Percentiles rank a stretch among this genome's conserved stretches.
These are phyloP conservation scores for Punctoribates punctum DNA, from an alignment of 2,888 invertebrate genomes.

Conservation along the genomic window DNA sequence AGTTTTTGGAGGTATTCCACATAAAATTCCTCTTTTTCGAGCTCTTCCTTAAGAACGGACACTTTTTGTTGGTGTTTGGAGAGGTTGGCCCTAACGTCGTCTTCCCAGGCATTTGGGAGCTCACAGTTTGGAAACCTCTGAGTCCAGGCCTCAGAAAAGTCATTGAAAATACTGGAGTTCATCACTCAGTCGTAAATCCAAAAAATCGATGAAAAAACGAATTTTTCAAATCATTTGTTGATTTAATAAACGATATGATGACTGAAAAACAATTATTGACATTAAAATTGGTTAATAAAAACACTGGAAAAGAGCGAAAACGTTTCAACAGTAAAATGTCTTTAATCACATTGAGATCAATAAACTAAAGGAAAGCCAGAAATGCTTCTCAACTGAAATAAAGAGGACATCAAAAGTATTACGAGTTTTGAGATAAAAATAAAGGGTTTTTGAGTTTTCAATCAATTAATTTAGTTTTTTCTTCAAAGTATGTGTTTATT, in stretches of 20 bases:
- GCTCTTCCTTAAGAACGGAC: constrained; percentile 70
- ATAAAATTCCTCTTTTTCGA: constrained; percentile 84
- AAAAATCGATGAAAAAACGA: not conserved
- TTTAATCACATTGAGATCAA: not conserved
- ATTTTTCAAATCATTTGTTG: not conserved
- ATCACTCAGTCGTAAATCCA: not conserved
- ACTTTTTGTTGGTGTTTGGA: constrained; percentile 84
- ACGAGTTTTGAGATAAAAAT: not conserved
- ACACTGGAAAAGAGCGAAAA: not conserved
- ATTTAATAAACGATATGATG: not conserved
- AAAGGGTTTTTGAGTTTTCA: not conserved
- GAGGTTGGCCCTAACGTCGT: constrained; percentile 83
- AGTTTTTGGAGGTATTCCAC: constrained; percentile 82
- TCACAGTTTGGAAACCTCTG: constrained; percentile 84
- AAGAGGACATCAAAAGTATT: constrained; percentile 1
- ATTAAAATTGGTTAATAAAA: not conserved
- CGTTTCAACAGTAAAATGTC: not conserved
- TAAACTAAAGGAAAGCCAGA: not conserved
- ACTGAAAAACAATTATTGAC: not conserved
- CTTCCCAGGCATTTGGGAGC: constrained; percentile 76
- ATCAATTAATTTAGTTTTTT: not conserved
- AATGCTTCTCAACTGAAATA: not conserved
- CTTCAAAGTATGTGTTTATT: not conserved
- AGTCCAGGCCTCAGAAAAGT: constrained; percentile 86
- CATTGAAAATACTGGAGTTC: constrained; percentile 70